These are phyloP conservation scores for Anabacerthia variegaticeps DNA, from an alignment of 2,797 vertebrate genomes.

Conservation along the genomic window DNA sequence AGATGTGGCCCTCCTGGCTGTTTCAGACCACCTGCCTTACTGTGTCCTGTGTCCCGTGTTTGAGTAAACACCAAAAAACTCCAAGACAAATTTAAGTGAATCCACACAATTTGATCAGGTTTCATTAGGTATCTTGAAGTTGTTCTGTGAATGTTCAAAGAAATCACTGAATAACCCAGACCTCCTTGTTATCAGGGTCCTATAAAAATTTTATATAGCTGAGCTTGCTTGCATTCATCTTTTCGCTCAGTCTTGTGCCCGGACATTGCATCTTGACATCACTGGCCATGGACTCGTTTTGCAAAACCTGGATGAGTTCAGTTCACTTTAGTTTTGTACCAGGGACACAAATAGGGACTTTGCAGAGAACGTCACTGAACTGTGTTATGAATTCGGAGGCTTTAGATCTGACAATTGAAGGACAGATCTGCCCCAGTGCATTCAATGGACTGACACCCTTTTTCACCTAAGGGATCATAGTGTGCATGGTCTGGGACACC, in stretches of 20 bases:
- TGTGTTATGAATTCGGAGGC: background rate
- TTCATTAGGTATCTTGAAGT: background rate
- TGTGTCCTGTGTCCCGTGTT: background rate
- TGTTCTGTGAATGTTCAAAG: background rate
- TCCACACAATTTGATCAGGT: background rate
- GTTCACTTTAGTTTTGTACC: background rate
- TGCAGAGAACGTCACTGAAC: background rate
- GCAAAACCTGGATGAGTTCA: background rate
- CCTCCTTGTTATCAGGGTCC: background rate
- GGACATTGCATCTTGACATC: background rate
- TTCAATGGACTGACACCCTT: rapidly evolving
- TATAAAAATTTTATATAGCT: background rate
- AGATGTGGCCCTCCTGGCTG: background rate
- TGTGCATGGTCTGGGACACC: background rate
- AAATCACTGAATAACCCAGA: background rate
- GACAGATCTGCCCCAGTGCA: background rate
- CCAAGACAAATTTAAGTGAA: background rate
- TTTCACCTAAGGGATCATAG: rapidly evolving
- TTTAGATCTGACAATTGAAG: background rate
- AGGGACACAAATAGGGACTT: background rate
- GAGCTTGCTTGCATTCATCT: background rate
- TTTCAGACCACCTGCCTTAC: background rate
- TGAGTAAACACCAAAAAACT: background rate
- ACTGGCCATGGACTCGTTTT: background rate
- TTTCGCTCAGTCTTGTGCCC: background rate